Evolutionary conservation across 2,888 invertebrate species (phyloP), one percentile per base, ranked within the genome.

Genomic region (Zaprionus obscuricornis): DNA sequence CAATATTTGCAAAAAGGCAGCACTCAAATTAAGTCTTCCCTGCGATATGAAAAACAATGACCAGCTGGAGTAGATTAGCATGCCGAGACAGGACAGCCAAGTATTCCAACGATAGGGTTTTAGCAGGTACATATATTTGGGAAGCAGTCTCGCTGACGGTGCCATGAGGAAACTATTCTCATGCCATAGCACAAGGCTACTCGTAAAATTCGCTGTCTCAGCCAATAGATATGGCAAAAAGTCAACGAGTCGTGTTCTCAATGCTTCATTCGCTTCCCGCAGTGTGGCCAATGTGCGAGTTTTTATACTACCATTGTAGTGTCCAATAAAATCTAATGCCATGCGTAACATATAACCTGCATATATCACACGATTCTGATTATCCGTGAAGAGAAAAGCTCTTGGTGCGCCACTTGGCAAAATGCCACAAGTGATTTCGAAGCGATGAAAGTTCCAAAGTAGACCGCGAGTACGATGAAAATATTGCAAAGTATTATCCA

Each of bases 331-430:
- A 2, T 67, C 59, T 24, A 75, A 26, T 0, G 66, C 18, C 27
- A 79, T 69, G 0, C 66, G 51, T 3, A 69, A 62, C 70, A 84
- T 75, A 51, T 85, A 86, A 0, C 86, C 86, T 0, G 83, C 67
- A 2, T 66, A 56, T 3, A 78, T 45, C 0, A 42, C 8, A 4
- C 57, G 43, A 2, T 77, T 55, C 0, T 45, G 29, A 0, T 60
- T 47, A 52, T 86, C 66, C 0, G n/a, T 59, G 10, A 74, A 77
- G n/a, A 64, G 55, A 24, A 79, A 77, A n/a, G 74, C 74, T 14
- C 74, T 43, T 0, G 77, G 77, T 3, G 79, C 69, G 1, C 63
- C 68, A 6, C 57, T 54, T 3, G 47, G 52, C 3, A 74, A 37
- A 0, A 77, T 64, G 14, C 74, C 66, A 39, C 65, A 50, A 13